Evolutionary conservation across 2,797 vertebrate species (phyloP).

Genomic region (Brotula barbata): DNA sequence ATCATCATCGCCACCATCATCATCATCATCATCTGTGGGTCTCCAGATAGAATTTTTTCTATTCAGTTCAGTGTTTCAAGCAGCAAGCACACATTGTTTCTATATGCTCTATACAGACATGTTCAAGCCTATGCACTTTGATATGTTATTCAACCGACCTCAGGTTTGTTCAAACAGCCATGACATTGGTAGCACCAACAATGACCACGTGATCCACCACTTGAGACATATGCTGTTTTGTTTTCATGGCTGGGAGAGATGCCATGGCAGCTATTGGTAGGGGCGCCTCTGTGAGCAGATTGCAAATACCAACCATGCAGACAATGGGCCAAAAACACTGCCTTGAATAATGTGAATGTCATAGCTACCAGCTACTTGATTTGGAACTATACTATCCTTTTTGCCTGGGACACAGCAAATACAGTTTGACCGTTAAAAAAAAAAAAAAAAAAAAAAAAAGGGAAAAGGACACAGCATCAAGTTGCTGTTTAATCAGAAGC

Average conservation of each 20-base stretch:
- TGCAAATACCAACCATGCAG: slow-evolving; percentile 23
- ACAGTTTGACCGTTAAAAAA: slow-evolving; percentile 45
- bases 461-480: slow-evolving; percentile 45
- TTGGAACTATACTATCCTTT: slow-evolving; percentile 28
- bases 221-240: slow-evolving; percentile 26
- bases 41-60: slow-evolving; percentile 62
- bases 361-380: slow-evolving; percentile 18
- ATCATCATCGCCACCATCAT: slow-evolving; percentile 63
- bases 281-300: slow-evolving; percentile 4
- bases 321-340: slow-evolving; percentile 27
- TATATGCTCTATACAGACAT: slow-evolving; percentile 41
- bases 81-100: slow-evolving; percentile 52
- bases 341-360: slow-evolving; percentile 22
- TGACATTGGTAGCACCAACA: slow-evolving; percentile 31
- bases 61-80: slow-evolving; percentile 61
- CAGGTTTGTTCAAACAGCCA: slow-evolving; percentile 40
- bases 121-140: slow-evolving; percentile 50
- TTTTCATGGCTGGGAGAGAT: slow-evolving; percentile 24
- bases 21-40: slow-evolving; percentile 50
- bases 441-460: too few relatives aligned
- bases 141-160: slow-evolving; percentile 56
- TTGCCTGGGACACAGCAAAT: slow-evolving; percentile 20
- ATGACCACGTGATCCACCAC: slow-evolving; percentile 16
- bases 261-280: slow-evolving; percentile 29
- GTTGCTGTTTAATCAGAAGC: slow-evolving; percentile 64